Evolutionary conservation across 2,113 vertebrate genomes (phyloP).

Genomic region (Elachura formosa): DNA sequence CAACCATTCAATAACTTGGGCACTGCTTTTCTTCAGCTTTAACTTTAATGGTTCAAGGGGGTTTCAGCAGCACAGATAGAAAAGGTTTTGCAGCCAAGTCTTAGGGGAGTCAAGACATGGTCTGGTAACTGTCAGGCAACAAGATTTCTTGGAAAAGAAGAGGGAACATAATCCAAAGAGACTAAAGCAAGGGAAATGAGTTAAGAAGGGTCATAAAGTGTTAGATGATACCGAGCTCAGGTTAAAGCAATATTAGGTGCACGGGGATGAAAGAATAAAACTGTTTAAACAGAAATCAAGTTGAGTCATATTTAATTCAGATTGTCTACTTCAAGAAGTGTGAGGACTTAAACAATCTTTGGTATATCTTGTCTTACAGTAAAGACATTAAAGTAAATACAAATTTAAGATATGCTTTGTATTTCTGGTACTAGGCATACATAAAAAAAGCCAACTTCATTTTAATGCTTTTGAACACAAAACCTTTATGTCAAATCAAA

Average conservation of each 20-base stretch:
- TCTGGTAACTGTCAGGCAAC: not conserved
- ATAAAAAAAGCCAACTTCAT: not conserved
- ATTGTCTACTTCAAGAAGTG: not conserved
- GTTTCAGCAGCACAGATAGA: not conserved
- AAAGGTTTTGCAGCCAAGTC: not conserved
- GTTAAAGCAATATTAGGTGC: not conserved
- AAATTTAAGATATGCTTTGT: not conserved
- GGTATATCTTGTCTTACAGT: not conserved
- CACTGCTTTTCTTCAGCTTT: not conserved
- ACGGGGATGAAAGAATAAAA: not conserved
- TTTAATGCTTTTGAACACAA: not conserved
- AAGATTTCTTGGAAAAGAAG: not conserved
- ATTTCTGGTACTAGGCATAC: not conserved
- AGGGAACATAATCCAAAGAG: not conserved
- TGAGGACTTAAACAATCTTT: not conserved
- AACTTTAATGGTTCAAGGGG: not conserved
- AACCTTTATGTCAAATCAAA: not conserved
- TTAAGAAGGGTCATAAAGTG: not conserved
- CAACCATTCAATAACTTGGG: not conserved
- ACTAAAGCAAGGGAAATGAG: not conserved
- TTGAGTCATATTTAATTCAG: not conserved
- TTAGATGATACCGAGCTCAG: not conserved
- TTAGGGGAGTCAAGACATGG: not conserved
- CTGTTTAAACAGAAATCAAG: not conserved
- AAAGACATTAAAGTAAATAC: not conserved